phyloP scores from a whole-genome alignment of 2,113 vertebrate genomes.

The Labeo catla region DNA sequence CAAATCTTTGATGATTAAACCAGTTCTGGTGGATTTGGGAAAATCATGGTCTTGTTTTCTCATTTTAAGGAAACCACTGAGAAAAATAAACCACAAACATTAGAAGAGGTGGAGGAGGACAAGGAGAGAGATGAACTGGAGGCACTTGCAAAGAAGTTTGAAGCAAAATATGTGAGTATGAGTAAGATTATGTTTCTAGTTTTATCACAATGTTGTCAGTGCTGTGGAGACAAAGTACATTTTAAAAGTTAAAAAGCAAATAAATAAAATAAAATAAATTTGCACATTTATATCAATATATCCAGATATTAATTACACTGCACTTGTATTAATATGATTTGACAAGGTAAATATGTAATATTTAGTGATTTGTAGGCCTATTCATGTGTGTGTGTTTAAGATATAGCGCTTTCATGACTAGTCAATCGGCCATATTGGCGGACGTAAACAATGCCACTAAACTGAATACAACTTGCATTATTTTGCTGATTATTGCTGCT shows the following conservation, averaged over 20 bases:
- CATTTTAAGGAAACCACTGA: slow-evolving; percentile 38
- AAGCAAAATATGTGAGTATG: slow-evolving; percentile 89
- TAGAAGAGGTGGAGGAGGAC: slow-evolving; percentile 72
- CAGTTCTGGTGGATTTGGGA: neutral
- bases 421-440: too few species aligned
- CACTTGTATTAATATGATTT: neutral
- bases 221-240: neutral
- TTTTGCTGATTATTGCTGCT: too few species aligned
- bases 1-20: neutral
- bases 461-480: too few species aligned
- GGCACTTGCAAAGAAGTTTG: slow-evolving; percentile 81
- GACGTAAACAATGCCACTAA: too few species aligned
- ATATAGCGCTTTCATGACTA: too few species aligned
- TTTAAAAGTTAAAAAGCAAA: neutral
- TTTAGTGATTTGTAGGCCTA: neutral
- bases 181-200: neutral
- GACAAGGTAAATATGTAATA: neutral
- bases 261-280: too few species aligned
- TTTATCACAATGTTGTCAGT: neutral
- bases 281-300: too few species aligned
- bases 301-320: too few species aligned
- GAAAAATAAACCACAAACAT: slow-evolving; percentile 69
- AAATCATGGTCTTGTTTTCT: neutral
- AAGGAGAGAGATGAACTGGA: slow-evolving; percentile 80
- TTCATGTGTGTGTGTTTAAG: too few species aligned